Evolutionary conservation across 2,113 vertebrate genomes (phyloP).

Genomic region (Falco punctatus): DNA sequence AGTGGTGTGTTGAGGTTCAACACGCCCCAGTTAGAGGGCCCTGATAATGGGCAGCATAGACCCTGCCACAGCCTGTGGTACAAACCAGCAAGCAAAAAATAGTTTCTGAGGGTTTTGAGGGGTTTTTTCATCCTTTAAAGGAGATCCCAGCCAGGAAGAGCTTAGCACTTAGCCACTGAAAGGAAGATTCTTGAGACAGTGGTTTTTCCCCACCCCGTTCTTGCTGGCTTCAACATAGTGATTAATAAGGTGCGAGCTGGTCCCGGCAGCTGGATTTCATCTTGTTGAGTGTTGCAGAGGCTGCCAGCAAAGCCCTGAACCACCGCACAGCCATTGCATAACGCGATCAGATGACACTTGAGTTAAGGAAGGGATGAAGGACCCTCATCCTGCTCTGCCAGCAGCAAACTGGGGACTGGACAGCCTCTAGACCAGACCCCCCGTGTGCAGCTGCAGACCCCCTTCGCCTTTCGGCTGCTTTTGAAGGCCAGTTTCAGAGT

Average conservation of each 20-base stretch:
- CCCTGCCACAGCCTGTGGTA: background rate
- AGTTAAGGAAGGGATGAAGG: background rate
- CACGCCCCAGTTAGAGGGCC: background rate
- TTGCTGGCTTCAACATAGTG: conserved; percentile 1
- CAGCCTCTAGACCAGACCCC: background rate
- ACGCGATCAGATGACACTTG: background rate
- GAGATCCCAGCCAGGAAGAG: background rate
- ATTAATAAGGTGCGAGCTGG: conserved; percentile 50
- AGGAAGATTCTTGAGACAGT: background rate
- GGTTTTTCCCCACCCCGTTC: background rate
- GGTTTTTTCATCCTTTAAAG: background rate
- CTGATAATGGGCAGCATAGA: background rate
- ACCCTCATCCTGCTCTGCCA: background rate
- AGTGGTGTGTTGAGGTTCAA: fast-evolving
- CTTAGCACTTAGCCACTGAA: background rate
- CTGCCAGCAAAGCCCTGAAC: conserved; percentile 5
- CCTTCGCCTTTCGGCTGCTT: background rate
- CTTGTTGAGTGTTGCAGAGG: background rate
- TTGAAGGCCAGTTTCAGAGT: background rate
- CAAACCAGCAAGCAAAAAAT: background rate
- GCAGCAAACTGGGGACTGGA: background rate
- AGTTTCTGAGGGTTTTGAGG: background rate
- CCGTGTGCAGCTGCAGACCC: background rate
- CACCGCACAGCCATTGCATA: background rate
- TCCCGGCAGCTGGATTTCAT: conserved; percentile 40